Evolutionary conservation across 2,113 vertebrate genomes (phyloP).

Genomic region (Chionis minor): DNA sequence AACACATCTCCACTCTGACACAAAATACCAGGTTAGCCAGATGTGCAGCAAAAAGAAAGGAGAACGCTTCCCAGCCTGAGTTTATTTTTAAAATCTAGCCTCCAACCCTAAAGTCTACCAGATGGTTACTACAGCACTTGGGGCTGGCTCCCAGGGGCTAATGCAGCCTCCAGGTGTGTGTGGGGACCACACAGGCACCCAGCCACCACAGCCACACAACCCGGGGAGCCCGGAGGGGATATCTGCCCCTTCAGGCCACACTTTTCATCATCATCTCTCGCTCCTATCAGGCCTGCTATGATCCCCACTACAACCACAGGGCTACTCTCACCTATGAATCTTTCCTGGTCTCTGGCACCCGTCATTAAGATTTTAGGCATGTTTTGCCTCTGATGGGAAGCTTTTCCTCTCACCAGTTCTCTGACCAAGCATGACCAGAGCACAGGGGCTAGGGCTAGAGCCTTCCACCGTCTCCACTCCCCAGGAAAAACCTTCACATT

Average conservation of each 20-base stretch:
- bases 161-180: rapidly evolving
- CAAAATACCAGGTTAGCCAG: neutral
- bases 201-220: neutral
- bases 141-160: neutral
- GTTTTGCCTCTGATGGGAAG: neutral
- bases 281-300: no score
- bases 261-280: neutral
- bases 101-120: neutral
- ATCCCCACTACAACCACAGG: neutral
- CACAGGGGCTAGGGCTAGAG: neutral
- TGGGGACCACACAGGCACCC: neutral
- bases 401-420: neutral
- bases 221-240: rapidly evolving
- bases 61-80: neutral
- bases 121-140: neutral
- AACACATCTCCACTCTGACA: neutral
- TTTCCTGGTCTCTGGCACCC: neutral
- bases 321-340: neutral
- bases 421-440: rapidly evolving
- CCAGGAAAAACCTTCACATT: neutral
- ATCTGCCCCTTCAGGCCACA: neutral
- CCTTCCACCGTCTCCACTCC: neutral
- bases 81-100: neutral
- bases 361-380: neutral
- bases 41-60: neutral